phyloP scores from a whole-genome alignment of 2,888 invertebrate genomes.

The Plagodis pulveraria region DNA sequence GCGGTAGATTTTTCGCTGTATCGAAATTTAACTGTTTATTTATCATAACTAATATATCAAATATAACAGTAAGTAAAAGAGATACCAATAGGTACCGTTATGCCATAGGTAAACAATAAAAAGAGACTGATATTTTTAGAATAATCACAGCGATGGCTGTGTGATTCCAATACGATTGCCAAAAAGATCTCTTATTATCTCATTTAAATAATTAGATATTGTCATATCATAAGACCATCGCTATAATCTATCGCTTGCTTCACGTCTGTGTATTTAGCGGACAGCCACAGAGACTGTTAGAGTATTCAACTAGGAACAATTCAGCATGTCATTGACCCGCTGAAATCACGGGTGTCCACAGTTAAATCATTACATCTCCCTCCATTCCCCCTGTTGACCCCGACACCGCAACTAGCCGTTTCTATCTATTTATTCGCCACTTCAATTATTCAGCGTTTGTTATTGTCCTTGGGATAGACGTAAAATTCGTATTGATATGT shows the following conservation, averaged over 20 bases:
- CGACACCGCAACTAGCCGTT: slow-evolving; percentile 66
- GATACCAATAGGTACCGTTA: too few relatives aligned
- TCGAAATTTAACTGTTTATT: too few relatives aligned
- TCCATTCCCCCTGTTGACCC: slow-evolving; percentile 73
- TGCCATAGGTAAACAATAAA: too few relatives aligned
- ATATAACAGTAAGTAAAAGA: too few relatives aligned
- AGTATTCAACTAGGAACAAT: slow-evolving; percentile 22
- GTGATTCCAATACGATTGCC: too few relatives aligned
- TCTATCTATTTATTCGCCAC: slow-evolving; percentile 70
- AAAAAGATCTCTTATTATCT: too few relatives aligned
- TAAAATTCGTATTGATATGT: slow-evolving; percentile 51
- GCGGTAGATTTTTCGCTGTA: too few relatives aligned
- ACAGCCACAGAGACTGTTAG: neutral
- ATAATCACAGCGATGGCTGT: too few relatives aligned
- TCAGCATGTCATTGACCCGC: slow-evolving; percentile 66
- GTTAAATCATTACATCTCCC: slow-evolving; percentile 70
- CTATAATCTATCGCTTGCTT: neutral
- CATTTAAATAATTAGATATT: too few relatives aligned
- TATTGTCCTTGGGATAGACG: slow-evolving; percentile 55
- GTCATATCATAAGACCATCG: too few relatives aligned
- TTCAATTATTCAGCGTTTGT: slow-evolving; percentile 66
- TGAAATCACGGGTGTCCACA: slow-evolving; percentile 75
- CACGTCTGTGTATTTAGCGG: slow-evolving; percentile 4
- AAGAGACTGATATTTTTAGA: too few relatives aligned
- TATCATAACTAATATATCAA: too few relatives aligned